phyloP scores from a whole-genome alignment of 2,888 invertebrate genomes.

The Trichopria drosophilae region DNA sequence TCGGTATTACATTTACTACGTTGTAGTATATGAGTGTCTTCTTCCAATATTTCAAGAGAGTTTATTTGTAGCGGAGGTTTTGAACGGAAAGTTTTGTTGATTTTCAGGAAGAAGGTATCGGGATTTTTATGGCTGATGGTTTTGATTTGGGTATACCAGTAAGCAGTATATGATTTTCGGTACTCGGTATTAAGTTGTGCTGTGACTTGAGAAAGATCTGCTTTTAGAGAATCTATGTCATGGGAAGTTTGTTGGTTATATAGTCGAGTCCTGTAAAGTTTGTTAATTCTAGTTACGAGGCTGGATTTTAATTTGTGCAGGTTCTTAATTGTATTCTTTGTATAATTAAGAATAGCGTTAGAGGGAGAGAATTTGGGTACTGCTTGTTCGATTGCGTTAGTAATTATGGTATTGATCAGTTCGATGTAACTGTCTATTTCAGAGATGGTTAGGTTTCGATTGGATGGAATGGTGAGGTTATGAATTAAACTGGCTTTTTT shows the following conservation, averaged over 20 bases:
- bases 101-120: constrained; percentile 11
- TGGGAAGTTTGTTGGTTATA: no score
- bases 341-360: not conserved
- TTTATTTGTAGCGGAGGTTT: constrained; percentile 8
- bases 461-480: not conserved
- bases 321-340: constrained; percentile 1
- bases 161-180: no score
- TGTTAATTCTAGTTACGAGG: not conserved
- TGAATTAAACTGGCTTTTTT: not conserved
- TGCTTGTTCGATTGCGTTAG: not conserved
- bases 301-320: constrained; percentile 1
- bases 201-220: no score
- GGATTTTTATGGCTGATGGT: constrained; percentile 7
- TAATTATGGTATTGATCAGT: not conserved
- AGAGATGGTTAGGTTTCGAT: constrained; percentile 3
- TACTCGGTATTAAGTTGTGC: no score
- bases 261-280: not conserved
- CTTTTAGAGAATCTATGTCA: no score
- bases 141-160: not conserved
- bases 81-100: constrained; percentile 21
- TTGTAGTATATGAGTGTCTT: not conserved
- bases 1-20: not conserved
- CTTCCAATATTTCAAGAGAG: constrained; percentile 1
- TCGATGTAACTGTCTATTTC: not conserved
- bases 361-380: not conserved